phyloP scores from a whole-genome alignment of 2,113 vertebrate species.

The Pyxicephalus adspersus region DNA sequence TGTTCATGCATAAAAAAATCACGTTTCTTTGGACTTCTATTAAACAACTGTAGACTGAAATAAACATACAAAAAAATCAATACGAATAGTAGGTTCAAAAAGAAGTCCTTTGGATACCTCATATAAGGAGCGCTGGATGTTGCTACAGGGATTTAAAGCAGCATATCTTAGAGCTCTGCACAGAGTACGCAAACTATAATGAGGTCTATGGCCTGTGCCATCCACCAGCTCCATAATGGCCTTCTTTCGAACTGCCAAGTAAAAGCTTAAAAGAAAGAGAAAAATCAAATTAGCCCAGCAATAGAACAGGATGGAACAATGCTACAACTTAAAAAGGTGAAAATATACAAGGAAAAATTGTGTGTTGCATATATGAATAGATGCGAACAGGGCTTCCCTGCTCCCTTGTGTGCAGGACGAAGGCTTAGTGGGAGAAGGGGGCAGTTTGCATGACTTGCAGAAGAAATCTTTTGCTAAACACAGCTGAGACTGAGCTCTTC shows the following conservation, averaged over 20 bases:
- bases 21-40: too few species aligned
- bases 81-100: neutral
- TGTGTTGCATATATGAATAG: too few species aligned
- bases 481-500: too few species aligned
- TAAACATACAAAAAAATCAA: neutral
- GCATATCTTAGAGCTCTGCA: conserved; percentile 90
- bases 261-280: conserved; percentile 79
- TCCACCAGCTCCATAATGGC: conserved; percentile 81
- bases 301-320: neutral
- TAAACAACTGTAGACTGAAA: too few species aligned
- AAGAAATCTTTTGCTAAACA: too few species aligned
- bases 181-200: conserved; percentile 93
- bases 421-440: too few species aligned
- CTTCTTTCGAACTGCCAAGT: conserved; percentile 84
- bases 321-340: too few species aligned
- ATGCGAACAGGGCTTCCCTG: too few species aligned
- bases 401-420: too few species aligned
- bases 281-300: neutral
- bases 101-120: conserved; percentile 76
- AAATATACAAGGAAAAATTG: too few species aligned
- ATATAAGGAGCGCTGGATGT: conserved; percentile 87
- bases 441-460: too few species aligned
- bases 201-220: conserved; percentile 89
- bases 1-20: too few species aligned
- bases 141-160: conserved; percentile 84